Base-by-base conservation (phyloP, 2,113 vertebrate genomes). In the Procapra przewalskii region DNA sequence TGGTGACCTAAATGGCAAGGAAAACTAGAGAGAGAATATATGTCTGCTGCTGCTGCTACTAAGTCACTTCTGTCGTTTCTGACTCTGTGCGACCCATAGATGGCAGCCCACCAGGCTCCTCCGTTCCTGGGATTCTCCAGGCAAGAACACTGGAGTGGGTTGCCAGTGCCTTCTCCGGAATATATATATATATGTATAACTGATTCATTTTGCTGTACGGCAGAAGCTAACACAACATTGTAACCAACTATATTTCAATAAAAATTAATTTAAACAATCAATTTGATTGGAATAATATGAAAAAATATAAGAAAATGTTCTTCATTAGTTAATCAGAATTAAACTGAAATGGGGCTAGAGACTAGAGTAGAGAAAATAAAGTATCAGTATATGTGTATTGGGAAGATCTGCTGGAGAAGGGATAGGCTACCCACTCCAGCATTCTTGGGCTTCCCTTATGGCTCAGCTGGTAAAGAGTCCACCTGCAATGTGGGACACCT, bases 341-440 rank as follows among this genome's bases (percentile, higher is more conserved):
- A 88, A 92, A 48, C 12, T 50, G 25, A 85, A 88, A 9, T 85
- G 15, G 14, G 19, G 1, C 2, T 84, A 33, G 36, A 48, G 31
- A 57, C 1, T 10, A 79, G 59, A 89, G 3, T 77, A 29, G 29
- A n/a, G n/a, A 71, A 87, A 50, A 71, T 81, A 19, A 93, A n/a
- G 1, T 19, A 50, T 67, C 19, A 15, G 33, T n/a, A 0, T 36
- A n/a, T n/a, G 62, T n/a, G 33, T 67, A 9, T 67, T 1, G 7
- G 62, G 33, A n/a, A 67, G 62, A 19, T 67, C 62, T 9, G 7
- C 33, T 9, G 33, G 62, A 67, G 6, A 62, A 31, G 60, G 13
- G 60, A 15, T 2, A 62, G 60, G 13, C 29, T 62, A 62, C 60
- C 60, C 60, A 62, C 59, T 62, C 29, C 60, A 62, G 29, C 31